Evolutionary conservation across 53 echinoderm and acorn worm genomes (phyloP).

Genomic region (Temnopleurus reevesii): DNA sequence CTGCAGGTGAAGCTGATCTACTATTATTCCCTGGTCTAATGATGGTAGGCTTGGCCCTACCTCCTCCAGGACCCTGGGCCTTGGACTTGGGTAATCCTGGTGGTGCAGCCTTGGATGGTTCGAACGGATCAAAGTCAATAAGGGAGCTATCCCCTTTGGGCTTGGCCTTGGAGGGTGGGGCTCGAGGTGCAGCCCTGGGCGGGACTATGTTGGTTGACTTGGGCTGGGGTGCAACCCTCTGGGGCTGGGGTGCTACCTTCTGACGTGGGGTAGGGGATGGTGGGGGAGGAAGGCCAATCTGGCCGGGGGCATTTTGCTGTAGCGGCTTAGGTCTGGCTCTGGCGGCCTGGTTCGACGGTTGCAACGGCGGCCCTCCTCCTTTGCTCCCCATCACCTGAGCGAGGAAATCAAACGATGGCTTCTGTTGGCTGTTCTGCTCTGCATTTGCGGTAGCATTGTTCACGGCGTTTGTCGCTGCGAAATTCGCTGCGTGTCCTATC

Average conservation of each 20-base stretch:
- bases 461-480: slow-evolving; percentile 16
- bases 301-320: not conserved
- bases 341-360: slow-evolving; percentile 65
- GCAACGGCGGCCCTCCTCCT: not conserved
- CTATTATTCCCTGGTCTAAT: slow-evolving; percentile 35
- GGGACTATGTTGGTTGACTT: not conserved
- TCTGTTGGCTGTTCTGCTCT: not conserved
- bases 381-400: slow-evolving; percentile 52
- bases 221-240: not conserved
- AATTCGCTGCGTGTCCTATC: slow-evolving; percentile 39
- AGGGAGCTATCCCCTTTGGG: slow-evolving; percentile 13
- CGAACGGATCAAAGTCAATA: slow-evolving; percentile 15
- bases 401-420: slow-evolving; percentile 9
- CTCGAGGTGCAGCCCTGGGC: slow-evolving; percentile 26
- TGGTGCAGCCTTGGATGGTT: slow-evolving; percentile 20
- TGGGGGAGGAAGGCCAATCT: slow-evolving; percentile 33
- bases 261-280: slow-evolving; percentile 36
- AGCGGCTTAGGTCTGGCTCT: slow-evolving; percentile 73
- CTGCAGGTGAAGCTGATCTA: slow-evolving; percentile 45
- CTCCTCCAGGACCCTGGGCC: not conserved
- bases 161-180: not conserved
- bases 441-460: not conserved
- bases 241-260: not conserved
- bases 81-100: slow-evolving; percentile 45
- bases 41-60: slow-evolving; percentile 34